phyloP scores from a whole-genome alignment of 1,140 invertebrate species.

The Agrilus planipennis region DNA sequence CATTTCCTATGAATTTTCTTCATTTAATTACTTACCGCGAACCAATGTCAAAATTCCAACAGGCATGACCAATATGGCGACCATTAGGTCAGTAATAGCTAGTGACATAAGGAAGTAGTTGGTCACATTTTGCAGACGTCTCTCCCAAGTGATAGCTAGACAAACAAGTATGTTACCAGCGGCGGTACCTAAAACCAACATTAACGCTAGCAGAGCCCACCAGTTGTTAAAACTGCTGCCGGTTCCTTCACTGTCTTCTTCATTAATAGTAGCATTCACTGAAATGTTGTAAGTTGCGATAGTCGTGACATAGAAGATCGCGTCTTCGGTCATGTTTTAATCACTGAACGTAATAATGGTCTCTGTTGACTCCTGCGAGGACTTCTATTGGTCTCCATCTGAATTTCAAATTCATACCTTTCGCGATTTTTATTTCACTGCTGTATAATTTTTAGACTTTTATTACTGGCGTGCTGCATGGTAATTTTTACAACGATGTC shows the following conservation, averaged over 20 bases:
- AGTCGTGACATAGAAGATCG: constrained; percentile 11
- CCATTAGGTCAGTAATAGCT: constrained; percentile 89
- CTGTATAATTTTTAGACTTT: no score
- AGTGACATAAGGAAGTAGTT: constrained; percentile 95
- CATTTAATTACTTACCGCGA: constrained; percentile 61
- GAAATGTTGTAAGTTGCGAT: constrained; percentile 14
- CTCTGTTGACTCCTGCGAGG: not conserved
- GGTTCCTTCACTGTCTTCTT: constrained; percentile 3
- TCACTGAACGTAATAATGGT: not conserved
- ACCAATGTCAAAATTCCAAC: constrained; percentile 69
- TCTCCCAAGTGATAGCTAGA: constrained; percentile 78
- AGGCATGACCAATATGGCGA: constrained; percentile 85
- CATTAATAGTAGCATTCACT: constrained; percentile 8
- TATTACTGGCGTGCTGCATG: no score
- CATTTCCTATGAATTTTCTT: no score
- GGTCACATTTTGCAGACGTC: constrained; percentile 84
- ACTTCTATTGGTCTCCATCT: no score
- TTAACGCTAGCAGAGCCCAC: constrained; percentile 63
- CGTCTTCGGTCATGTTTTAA: constrained; percentile 1
- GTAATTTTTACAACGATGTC: no score
- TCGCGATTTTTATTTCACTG: no score
- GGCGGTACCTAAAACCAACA: constrained; percentile 77
- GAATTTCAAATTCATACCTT: no score
- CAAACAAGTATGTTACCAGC: constrained; percentile 91
- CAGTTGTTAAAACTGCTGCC: constrained; percentile 41